These are phyloP conservation scores for Meiosimyza platycephala DNA, from an alignment of 2,888 invertebrate species.

Conservation along the genomic window DNA sequence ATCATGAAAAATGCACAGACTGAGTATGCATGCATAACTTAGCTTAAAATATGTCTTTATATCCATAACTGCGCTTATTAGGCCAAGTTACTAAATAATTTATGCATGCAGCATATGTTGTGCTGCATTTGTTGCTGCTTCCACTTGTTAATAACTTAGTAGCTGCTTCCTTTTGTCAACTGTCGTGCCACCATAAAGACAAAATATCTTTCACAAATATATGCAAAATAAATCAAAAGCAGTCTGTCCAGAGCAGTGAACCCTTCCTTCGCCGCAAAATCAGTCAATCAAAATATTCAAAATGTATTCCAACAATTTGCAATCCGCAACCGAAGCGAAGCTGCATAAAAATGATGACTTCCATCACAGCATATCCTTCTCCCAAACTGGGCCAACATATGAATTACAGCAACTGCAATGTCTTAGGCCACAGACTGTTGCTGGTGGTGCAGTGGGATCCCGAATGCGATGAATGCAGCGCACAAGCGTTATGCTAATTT, in stretches of 20 bases:
- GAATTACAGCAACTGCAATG: too few relatives aligned
- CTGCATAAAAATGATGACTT: slow-evolving; percentile 28
- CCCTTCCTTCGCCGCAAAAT: slow-evolving; percentile 12
- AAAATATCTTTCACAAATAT: background rate
- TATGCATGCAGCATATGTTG: slow-evolving; percentile 20
- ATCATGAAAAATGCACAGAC: background rate
- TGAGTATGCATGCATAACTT: slow-evolving; percentile 1
- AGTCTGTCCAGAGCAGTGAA: background rate
- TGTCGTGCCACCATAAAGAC: slow-evolving; percentile 6
- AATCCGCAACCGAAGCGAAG: slow-evolving; percentile 28
- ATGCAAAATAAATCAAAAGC: slow-evolving; percentile 1
- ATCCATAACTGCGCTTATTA: slow-evolving; percentile 18
- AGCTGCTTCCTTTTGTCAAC: background rate
- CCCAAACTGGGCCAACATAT: slow-evolving; percentile 11
- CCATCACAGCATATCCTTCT: slow-evolving; percentile 5
- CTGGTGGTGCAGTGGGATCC: slow-evolving; percentile 2
- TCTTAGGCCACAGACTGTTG: slow-evolving; percentile 9
- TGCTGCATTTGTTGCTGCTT: background rate
- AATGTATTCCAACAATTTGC: slow-evolving; percentile 36
- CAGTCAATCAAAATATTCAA: slow-evolving; percentile 36
- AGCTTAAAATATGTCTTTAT: slow-evolving; percentile 27
- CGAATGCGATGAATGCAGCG: slow-evolving; percentile 6
- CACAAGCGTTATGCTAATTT: slow-evolving; percentile 39
- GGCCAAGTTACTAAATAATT: slow-evolving; percentile 26
- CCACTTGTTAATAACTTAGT: background rate